A percentile compares a stretch with the other conserved stretches of the same genome.
Evolutionary conservation across 2,888 invertebrate genomes (phyloP).

Genomic region (Dicroscelio sp.): DNA sequence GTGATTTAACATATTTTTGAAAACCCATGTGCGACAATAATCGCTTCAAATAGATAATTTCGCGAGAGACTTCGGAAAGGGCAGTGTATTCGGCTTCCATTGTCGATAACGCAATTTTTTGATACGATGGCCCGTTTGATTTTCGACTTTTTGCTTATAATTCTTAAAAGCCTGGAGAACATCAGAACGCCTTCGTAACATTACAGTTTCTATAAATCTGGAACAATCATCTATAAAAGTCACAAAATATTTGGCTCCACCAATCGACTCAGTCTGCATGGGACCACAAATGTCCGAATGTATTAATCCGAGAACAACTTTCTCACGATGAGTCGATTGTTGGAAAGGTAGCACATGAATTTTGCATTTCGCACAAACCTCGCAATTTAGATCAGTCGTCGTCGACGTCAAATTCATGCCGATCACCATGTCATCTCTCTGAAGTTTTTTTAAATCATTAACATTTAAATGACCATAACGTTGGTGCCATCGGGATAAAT

Average conservation of each 20-base stretch:
- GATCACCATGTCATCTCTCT: conserved; percentile 48
- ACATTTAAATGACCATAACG: conserved; percentile 82
- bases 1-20: conserved; percentile 24
- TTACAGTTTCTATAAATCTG: too few relatives aligned
- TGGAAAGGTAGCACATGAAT: conserved; percentile 74
- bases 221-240: too few relatives aligned
- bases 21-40: conserved; percentile 58
- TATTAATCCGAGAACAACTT: too few relatives aligned
- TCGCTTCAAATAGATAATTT: conserved; percentile 44
- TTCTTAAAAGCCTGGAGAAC: too few relatives aligned
- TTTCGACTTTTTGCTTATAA: too few relatives aligned
- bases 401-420: conserved; percentile 69
- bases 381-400: conserved; percentile 48
- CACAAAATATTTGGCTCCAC: too few relatives aligned
- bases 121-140: too few relatives aligned
- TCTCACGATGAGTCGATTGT: conserved; percentile 33
- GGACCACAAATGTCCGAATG: too few relatives aligned
- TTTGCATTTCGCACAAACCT: conserved; percentile 78
- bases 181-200: too few relatives aligned
- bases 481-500: conserved; percentile 84
- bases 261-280: too few relatives aligned
- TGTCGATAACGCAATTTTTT: conserved; percentile 42
- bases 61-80: conserved; percentile 53
- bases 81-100: conserved; percentile 65
- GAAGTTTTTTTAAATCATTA: conserved; percentile 71